Evolutionary conservation across 2,113 vertebrate genomes (phyloP).

Genomic region (Okapia johnstoni): DNA sequence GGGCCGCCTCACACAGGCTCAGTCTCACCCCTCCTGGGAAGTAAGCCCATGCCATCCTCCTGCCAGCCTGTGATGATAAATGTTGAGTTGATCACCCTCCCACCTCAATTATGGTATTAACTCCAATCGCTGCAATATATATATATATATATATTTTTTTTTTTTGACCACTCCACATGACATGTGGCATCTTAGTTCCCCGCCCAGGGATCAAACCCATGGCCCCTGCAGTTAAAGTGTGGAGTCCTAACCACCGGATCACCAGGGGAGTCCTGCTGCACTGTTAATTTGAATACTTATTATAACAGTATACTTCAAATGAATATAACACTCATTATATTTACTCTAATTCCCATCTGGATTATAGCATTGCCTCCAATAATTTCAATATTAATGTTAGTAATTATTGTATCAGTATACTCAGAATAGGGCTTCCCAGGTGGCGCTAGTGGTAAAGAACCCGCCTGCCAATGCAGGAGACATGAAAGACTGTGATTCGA

Average conservation of each 20-base stretch:
- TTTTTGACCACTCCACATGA: not conserved
- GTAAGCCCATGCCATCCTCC: not conserved
- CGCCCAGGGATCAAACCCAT: not conserved
- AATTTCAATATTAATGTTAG: not conserved
- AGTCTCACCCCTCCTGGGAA: not conserved
- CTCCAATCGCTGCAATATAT: not conserved
- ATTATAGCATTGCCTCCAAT: too few relatives aligned
- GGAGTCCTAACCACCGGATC: not conserved
- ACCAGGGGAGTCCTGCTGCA: not conserved
- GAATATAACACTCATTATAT: not conserved
- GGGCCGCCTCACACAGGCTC: rapidly evolving
- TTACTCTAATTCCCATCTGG: not conserved
- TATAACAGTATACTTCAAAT: not conserved
- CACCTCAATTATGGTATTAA: not conserved
- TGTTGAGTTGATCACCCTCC: not conserved
- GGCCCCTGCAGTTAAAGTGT: not conserved
- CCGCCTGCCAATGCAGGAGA: not conserved
- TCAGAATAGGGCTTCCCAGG: not conserved
- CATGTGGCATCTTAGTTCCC: not conserved
- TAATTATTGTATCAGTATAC: not conserved
- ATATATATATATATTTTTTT: not conserved
- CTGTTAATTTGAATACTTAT: not conserved
- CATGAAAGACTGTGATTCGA: not conserved
- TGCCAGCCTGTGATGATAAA: rapidly evolving
- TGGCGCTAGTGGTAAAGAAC: not conserved